Conservation (phyloP, 2,113 vertebrate genomes). For the Parotia lawesii region DNA sequence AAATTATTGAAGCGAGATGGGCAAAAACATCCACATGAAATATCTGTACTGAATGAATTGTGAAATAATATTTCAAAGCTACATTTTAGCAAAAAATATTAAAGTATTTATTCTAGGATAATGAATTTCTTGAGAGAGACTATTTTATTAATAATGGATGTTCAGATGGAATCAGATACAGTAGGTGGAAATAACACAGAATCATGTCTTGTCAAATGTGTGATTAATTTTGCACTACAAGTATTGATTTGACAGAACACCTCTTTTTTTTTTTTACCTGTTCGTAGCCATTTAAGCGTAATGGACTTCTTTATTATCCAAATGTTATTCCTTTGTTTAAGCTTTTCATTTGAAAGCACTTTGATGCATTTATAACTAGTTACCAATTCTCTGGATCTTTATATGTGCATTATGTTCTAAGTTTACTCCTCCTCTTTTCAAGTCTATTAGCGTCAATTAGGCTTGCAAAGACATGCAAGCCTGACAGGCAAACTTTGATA, state of each 20-base stretch:
- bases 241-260: slow-evolving; percentile 51
- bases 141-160: slow-evolving; percentile 34
- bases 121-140: slow-evolving; percentile 12
- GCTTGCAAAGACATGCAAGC: slow-evolving; percentile 35
- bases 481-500: slow-evolving; percentile 70
- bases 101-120: slow-evolving; percentile 27
- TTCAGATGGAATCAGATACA: slow-evolving; percentile 14
- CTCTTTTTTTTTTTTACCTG: slow-evolving; percentile 45
- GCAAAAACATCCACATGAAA: background rate
- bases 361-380: slow-evolving; percentile 55
- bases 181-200: slow-evolving; percentile 47
- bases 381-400: slow-evolving; percentile 36
- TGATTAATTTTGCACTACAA: slow-evolving; percentile 59
- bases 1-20: background rate
- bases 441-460: slow-evolving; percentile 65
- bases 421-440: slow-evolving; percentile 56
- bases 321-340: slow-evolving; percentile 52
- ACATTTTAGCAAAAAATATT: background rate
- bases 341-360: slow-evolving; percentile 15
- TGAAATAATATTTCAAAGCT: background rate
- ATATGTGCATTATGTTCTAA: slow-evolving; percentile 45
- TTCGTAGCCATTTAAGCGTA: slow-evolving; percentile 25
- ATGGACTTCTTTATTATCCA: slow-evolving; percentile 51
- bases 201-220: slow-evolving; percentile 47
- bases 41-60: background rate